These are phyloP conservation scores for Ciconia stormi DNA, from an alignment of 2,113 vertebrate species.

Conservation along the genomic window DNA sequence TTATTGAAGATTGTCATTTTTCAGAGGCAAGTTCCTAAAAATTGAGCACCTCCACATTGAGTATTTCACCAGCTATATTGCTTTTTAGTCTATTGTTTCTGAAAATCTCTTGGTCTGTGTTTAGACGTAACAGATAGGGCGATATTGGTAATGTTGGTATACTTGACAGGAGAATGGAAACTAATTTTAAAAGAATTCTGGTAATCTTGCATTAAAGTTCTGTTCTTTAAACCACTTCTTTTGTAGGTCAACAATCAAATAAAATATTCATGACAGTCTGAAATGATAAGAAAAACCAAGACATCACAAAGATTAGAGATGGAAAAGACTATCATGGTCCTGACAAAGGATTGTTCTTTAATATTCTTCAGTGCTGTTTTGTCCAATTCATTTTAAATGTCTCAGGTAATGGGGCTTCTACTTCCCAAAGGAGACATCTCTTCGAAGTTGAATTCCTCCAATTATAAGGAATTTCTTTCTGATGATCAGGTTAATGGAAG, in stretches of 20 bases:
- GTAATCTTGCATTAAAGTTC: not conserved
- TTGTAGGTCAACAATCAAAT: not conserved
- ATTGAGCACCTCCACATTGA: accelerated
- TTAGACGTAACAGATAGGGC: not conserved
- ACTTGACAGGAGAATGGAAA: not conserved
- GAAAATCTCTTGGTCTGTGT: not conserved
- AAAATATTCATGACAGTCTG: not conserved
- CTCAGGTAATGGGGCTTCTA: not conserved
- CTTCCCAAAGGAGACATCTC: not conserved
- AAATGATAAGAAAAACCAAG: not conserved
- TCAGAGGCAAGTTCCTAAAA: not conserved
- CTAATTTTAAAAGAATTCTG: not conserved
- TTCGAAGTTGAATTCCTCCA: not conserved
- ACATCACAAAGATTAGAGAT: not conserved
- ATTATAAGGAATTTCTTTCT: not conserved
- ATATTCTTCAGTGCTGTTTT: not conserved
- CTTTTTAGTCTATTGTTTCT: not conserved
- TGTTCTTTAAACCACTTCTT: not conserved
- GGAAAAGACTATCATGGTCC: not conserved
- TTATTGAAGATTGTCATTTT: not conserved
- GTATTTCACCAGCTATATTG: not conserved
- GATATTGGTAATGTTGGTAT: not conserved
- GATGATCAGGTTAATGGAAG: slow-evolving; percentile 29
- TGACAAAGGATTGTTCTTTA: not conserved
- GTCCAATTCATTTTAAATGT: not conserved